Conservation (phyloP, 1,140 invertebrate genomes). For the Eufriesea mexicana region DNA sequence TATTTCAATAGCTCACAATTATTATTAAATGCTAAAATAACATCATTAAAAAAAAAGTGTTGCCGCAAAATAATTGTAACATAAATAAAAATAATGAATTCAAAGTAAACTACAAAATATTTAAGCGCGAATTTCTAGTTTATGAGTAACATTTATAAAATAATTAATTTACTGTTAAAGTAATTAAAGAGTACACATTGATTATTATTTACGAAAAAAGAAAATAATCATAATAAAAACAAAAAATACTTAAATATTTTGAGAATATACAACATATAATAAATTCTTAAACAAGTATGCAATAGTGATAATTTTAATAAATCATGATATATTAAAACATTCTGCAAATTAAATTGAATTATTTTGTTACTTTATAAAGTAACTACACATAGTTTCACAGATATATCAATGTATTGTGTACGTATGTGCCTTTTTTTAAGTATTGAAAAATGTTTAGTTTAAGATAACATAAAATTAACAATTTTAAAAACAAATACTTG, state of each 20-base stretch:
- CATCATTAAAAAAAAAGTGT: conserved; percentile 57
- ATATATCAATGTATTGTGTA: conserved; percentile 29
- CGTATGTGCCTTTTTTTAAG: conserved; percentile 49
- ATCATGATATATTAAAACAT: conserved; percentile 3
- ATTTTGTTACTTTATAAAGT: conserved; percentile 24
- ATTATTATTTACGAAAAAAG: conserved; percentile 20
- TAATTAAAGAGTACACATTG: conserved; percentile 17
- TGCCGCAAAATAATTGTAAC: conserved; percentile 55
- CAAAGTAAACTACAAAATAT: conserved; percentile 44
- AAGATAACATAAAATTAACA: conserved; percentile 32
- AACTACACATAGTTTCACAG: conserved; percentile 30
- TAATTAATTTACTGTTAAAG: conserved; percentile 49
- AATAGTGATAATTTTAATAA: conserved; percentile 29
- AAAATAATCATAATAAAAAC: background rate
- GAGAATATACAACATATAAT: conserved; percentile 2
- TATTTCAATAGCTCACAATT: conserved; percentile 73
- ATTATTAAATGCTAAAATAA: conserved; percentile 58
- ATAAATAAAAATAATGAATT: conserved; percentile 49
- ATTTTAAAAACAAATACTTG: conserved; percentile 33
- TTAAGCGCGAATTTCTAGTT: conserved; percentile 61
- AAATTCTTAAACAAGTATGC: conserved; percentile 9
- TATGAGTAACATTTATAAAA: conserved; percentile 56
- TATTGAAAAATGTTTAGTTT: conserved; percentile 42
- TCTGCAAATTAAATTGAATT: conserved; percentile 27
- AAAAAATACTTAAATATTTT: conserved; percentile 35